phyloP scores from a whole-genome alignment of 1,140 invertebrate species.

The Diachasma alloeum region DNA sequence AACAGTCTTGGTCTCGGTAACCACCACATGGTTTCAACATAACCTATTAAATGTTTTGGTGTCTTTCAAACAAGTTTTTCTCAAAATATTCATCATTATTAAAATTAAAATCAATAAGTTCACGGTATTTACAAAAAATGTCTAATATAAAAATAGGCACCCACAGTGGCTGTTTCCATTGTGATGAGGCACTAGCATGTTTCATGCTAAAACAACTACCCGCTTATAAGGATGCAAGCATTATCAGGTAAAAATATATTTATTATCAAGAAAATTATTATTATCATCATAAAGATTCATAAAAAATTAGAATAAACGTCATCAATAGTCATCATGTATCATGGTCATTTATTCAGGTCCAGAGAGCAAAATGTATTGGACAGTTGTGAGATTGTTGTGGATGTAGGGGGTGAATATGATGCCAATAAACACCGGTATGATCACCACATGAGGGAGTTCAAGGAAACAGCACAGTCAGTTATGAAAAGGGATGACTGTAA shows the following conservation, averaged over 20 bases:
- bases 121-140: conserved; percentile 25
- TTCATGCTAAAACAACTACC: conserved; percentile 87
- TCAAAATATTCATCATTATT: not conserved
- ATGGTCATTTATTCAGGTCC: conserved; percentile 54
- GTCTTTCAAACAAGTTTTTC: not conserved
- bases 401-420: conserved; percentile 94
- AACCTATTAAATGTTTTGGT: no score
- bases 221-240: conserved; percentile 81
- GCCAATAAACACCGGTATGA: conserved; percentile 83
- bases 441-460: conserved; percentile 92
- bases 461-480: conserved; percentile 71
- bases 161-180: conserved; percentile 88
- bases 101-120: not conserved
- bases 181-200: conserved; percentile 95
- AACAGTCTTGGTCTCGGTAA: no score
- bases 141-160: conserved; percentile 74
- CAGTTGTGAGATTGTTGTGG: conserved; percentile 93
- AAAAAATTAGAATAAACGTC: no score
- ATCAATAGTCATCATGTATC: conserved; percentile 43
- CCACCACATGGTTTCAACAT: no score
- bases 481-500: conserved; percentile 62
- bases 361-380: conserved; percentile 74
- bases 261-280: no score
- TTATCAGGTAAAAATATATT: conserved; percentile 82
- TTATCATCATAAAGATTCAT: not conserved